These are phyloP conservation scores for Uloborus diversus DNA, from an alignment of 1,140 invertebrate species.

Conservation along the genomic window DNA sequence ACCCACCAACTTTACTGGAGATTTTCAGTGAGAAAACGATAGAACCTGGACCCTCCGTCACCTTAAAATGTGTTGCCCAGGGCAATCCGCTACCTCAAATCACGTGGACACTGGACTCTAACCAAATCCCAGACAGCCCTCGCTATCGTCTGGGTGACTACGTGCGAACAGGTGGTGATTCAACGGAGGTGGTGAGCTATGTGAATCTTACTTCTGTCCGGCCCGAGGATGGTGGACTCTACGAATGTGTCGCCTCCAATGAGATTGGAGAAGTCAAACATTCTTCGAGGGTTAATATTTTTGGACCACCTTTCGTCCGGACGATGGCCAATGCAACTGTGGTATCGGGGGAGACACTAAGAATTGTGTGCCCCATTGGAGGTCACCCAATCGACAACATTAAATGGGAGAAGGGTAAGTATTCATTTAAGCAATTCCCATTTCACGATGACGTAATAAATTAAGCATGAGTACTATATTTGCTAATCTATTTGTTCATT, in stretches of 20 bases:
- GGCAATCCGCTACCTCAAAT: slow-evolving; percentile 79
- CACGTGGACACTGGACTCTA: slow-evolving; percentile 66
- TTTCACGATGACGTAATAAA: too few relatives aligned
- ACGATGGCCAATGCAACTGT: slow-evolving; percentile 66
- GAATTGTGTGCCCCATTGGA: slow-evolving; percentile 62
- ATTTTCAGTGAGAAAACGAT: slow-evolving; percentile 85
- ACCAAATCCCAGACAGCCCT: slow-evolving; percentile 61
- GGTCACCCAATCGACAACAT: slow-evolving; percentile 64
- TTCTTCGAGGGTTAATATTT: slow-evolving; percentile 57
- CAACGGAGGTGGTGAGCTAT: slow-evolving; percentile 63
- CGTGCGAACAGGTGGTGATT: slow-evolving; percentile 72
- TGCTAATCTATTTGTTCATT: too few relatives aligned
- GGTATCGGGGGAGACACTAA: slow-evolving; percentile 66
- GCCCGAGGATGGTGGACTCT: slow-evolving; percentile 65
- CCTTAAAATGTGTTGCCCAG: slow-evolving; percentile 83
- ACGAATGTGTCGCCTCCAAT: slow-evolving; percentile 64
- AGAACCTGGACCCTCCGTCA: slow-evolving; percentile 82
- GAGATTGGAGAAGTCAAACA: slow-evolving; percentile 63
- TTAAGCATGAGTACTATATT: too few relatives aligned
- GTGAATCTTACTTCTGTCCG: slow-evolving; percentile 65
- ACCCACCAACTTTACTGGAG: slow-evolving; percentile 79
- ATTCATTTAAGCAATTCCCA: too few relatives aligned
- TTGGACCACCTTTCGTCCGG: slow-evolving; percentile 65
- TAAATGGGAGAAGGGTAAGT: slow-evolving; percentile 68
- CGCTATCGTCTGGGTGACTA: slow-evolving; percentile 60